phyloP scores from a whole-genome alignment of 2,797 vertebrate species.

The Pangasius krempfi region DNA sequence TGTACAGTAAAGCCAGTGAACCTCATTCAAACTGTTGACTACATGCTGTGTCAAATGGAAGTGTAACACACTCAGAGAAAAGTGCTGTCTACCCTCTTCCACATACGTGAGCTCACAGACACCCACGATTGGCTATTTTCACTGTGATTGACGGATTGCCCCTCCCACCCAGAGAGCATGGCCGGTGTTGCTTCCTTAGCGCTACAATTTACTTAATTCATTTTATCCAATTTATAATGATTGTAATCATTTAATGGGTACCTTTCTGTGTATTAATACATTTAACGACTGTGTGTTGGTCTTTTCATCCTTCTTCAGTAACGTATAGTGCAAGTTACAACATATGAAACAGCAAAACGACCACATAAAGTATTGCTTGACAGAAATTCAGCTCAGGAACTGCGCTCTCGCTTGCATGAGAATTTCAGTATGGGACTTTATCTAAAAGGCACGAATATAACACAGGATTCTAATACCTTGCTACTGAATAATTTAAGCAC shows the following conservation, averaged over 20 bases:
- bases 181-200: neutral
- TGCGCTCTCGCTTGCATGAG: neutral
- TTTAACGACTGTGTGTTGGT: neutral
- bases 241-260: no score
- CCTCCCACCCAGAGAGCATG: neutral
- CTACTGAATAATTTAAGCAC: conserved; percentile 29
- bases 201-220: neutral
- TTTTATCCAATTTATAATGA: neutral
- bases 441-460: conserved; percentile 15
- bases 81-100: neutral
- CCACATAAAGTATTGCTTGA: neutral
- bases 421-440: neutral
- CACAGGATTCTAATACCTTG: conserved; percentile 6
- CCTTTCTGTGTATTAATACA: no score
- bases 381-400: neutral
- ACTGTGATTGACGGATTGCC: neutral
- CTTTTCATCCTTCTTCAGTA: neutral
- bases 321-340: neutral
- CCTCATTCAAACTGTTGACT: neutral
- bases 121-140: neutral
- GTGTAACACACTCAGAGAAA: neutral
- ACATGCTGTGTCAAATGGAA: neutral
- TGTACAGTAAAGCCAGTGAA: neutral
- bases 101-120: neutral
- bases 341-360: neutral